Conservation (phyloP, 2,888 invertebrate genomes). For the Zelleria hepariella region DNA sequence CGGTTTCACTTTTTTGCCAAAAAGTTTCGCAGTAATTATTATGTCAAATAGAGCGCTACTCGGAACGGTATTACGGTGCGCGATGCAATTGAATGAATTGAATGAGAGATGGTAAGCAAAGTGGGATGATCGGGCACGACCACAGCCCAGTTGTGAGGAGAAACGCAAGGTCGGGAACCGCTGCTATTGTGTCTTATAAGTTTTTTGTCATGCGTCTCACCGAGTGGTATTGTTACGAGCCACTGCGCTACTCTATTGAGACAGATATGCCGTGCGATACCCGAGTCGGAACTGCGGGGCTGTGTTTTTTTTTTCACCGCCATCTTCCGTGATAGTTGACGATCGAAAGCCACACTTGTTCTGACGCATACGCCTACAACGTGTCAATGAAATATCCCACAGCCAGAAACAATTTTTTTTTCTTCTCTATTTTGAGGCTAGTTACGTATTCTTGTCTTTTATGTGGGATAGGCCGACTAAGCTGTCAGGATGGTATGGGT, state of each 20-base stretch:
- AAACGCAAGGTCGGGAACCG: slow-evolving; percentile 56
- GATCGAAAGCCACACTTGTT: slow-evolving; percentile 46
- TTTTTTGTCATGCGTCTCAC: slow-evolving; percentile 60
- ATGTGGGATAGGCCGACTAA: too few relatives aligned
- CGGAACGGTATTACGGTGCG: slow-evolving; percentile 48
- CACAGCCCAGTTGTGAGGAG: slow-evolving; percentile 52
- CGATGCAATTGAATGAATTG: slow-evolving; percentile 54
- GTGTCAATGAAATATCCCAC: slow-evolving; percentile 27
- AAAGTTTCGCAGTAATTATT: slow-evolving; percentile 24
- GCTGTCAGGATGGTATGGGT: too few relatives aligned
- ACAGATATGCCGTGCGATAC: slow-evolving; percentile 59
- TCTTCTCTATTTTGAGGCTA: too few relatives aligned
- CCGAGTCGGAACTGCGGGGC: slow-evolving; percentile 41
- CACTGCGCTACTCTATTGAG: slow-evolving; percentile 53
- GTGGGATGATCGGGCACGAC: slow-evolving; percentile 49
- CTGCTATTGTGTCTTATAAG: slow-evolving; percentile 50
- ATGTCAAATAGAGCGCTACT: slow-evolving; percentile 49
- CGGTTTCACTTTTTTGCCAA: too few relatives aligned
- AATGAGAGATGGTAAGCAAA: slow-evolving; percentile 37
- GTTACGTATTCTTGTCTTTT: too few relatives aligned
- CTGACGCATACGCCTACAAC: slow-evolving; percentile 40
- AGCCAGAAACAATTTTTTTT: too few relatives aligned
- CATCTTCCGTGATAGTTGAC: slow-evolving; percentile 47
- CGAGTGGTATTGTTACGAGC: slow-evolving; percentile 46
- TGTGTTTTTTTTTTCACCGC: slow-evolving; percentile 31